A percentile compares a stretch with the other conserved stretches of the same genome.
phyloP scores from a whole-genome alignment of 30 jellyfish, hydroid and myxozoan genomes.

The Aurelia coerulea region DNA sequence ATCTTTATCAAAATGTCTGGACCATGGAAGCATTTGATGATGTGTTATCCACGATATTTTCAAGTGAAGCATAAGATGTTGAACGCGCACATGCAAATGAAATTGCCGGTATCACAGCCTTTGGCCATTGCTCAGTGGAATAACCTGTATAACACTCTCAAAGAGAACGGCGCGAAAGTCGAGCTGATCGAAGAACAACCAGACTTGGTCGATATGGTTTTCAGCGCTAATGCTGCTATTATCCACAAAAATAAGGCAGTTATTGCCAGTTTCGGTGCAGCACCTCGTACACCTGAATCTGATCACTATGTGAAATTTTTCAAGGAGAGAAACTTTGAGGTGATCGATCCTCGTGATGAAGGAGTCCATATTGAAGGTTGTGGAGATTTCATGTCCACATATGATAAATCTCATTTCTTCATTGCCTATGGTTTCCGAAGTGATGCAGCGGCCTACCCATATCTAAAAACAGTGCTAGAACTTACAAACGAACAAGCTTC shows the following conservation, averaged over 20 bases:
- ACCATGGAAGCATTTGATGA: slow-evolving; percentile 71
- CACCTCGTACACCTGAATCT: slow-evolving; percentile 65
- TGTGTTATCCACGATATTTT: slow-evolving; percentile 60
- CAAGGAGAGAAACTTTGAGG: slow-evolving; percentile 70
- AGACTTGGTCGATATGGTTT: slow-evolving; percentile 65
- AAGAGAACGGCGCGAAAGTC: slow-evolving; percentile 43
- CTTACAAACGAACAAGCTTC: slow-evolving; percentile 28
- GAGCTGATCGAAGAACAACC: slow-evolving; percentile 66
- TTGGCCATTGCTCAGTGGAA: slow-evolving; percentile 58
- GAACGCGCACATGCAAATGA: slow-evolving; percentile 74
- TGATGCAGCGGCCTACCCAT: slow-evolving; percentile 70
- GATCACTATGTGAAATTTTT: slow-evolving; percentile 53
- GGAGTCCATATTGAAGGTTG: slow-evolving; percentile 76
- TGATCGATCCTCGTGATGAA: slow-evolving; percentile 61
- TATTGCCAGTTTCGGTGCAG: slow-evolving; percentile 66
- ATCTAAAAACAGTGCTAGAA: slow-evolving; percentile 33
- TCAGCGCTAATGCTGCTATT: slow-evolving; percentile 71
- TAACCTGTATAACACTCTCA: slow-evolving; percentile 41
- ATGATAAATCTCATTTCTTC: slow-evolving; percentile 64
- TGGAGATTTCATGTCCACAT: slow-evolving; percentile 71
- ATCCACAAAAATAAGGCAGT: slow-evolving; percentile 52
- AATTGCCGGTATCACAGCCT: slow-evolving; percentile 30
- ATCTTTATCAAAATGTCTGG: slow-evolving; percentile 28
- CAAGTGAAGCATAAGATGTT: slow-evolving; percentile 44
- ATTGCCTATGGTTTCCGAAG: slow-evolving; percentile 74